phyloP scores from a whole-genome alignment of 2,113 vertebrate genomes.

The Scatophagus argus region DNA sequence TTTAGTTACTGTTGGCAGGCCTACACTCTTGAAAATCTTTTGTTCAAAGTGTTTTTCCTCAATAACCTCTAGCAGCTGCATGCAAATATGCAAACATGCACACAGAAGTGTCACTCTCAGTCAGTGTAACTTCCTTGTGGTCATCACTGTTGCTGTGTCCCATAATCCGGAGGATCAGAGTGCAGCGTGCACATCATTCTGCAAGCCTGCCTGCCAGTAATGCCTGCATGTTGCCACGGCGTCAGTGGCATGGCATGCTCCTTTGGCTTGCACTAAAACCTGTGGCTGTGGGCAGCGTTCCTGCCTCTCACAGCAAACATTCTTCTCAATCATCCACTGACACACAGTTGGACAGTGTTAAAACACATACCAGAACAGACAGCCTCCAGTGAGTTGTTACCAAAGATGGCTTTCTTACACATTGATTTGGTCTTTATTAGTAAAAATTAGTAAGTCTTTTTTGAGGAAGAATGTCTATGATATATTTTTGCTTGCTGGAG shows the following conservation, averaged over 20 bases:
- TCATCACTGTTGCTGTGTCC: slow-evolving; percentile 66
- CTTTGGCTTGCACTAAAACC: slow-evolving; percentile 67
- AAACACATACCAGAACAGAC: slow-evolving; percentile 48
- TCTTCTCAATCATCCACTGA: slow-evolving; percentile 77
- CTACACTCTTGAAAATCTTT: slow-evolving; percentile 41
- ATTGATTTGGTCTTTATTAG: slow-evolving; percentile 18
- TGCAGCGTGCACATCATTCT: slow-evolving; percentile 70
- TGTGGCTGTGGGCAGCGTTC: slow-evolving; percentile 44
- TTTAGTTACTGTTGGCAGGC: slow-evolving; percentile 20
- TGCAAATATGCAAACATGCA: slow-evolving; percentile 44
- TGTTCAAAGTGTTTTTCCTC: slow-evolving; percentile 17
- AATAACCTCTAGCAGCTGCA: slow-evolving; percentile 18
- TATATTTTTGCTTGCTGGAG: too few relatives aligned
- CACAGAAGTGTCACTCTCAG: slow-evolving; percentile 26
- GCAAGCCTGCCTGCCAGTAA: slow-evolving; percentile 67
- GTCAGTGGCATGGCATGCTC: slow-evolving; percentile 74
- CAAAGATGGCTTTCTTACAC: slow-evolving; percentile 21
- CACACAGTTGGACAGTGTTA: slow-evolving; percentile 53
- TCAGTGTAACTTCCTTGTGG: slow-evolving; percentile 68
- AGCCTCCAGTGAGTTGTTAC: slow-evolving; percentile 29
- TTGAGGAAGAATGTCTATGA: not conserved
- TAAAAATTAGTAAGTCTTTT: not conserved
- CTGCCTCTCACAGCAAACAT: slow-evolving; percentile 66
- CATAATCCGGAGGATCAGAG: slow-evolving; percentile 63
- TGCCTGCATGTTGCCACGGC: slow-evolving; percentile 49